phyloP scores from a whole-genome alignment of 2,797 vertebrate genomes.

The Acridotheres tristis region DNA sequence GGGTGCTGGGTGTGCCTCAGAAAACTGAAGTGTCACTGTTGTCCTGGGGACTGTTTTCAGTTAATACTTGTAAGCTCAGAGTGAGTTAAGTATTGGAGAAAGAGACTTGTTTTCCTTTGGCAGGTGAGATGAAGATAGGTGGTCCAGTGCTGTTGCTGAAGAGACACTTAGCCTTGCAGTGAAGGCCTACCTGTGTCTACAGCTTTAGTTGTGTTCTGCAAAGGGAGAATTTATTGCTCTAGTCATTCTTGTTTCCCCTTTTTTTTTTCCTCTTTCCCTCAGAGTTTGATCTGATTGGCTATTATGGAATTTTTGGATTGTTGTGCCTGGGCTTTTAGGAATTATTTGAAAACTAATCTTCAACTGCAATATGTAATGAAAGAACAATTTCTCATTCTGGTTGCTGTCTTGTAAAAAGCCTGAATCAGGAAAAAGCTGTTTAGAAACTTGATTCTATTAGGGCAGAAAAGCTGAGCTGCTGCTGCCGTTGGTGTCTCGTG shows the following conservation, averaged over 20 bases:
- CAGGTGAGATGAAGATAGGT: neutral
- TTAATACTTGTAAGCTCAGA: neutral
- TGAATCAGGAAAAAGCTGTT: constrained; percentile 32
- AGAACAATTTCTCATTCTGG: neutral
- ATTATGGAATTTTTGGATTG: neutral
- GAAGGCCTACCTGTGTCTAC: neutral
- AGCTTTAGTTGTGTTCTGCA: neutral
- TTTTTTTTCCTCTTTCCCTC: neutral
- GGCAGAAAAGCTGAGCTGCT: constrained; percentile 6
- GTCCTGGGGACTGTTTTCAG: neutral
- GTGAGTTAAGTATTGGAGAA: neutral
- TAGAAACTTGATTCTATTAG: neutral
- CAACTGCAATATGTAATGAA: neutral
- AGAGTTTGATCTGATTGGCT: neutral
- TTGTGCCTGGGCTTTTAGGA: neutral
- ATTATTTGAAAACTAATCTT: neutral
- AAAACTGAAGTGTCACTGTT: neutral
- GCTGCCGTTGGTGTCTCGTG: neutral
- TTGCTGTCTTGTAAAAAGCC: constrained; percentile 1
- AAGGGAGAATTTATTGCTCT: neutral
- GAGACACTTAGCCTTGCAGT: neutral
- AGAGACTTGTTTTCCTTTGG: neutral
- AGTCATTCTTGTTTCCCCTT: neutral
- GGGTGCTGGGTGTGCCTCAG: neutral
- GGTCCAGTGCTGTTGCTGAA: neutral